Evolutionary conservation across 2,888 invertebrate genomes (phyloP).

Genomic region (Unio pictorum): DNA sequence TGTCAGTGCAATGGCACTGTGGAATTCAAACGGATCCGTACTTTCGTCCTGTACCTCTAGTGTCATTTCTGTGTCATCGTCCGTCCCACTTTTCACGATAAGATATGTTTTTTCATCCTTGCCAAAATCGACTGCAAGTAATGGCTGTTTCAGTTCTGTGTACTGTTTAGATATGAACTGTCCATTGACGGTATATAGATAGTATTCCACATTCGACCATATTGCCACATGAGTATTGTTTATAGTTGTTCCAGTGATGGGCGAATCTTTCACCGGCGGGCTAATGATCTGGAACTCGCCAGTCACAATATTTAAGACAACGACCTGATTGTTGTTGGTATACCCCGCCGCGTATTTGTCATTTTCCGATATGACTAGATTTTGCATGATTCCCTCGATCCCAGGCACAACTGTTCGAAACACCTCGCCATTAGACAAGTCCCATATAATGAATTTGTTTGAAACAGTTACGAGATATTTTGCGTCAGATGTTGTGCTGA

Average conservation of each 20-base stretch:
- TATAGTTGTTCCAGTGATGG: slow-evolving; percentile 62
- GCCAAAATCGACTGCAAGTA: slow-evolving; percentile 50
- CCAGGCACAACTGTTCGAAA: slow-evolving; percentile 90
- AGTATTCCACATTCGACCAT: slow-evolving; percentile 65
- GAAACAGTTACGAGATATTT: slow-evolving; percentile 92
- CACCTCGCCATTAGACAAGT: slow-evolving; percentile 94
- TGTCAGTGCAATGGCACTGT: slow-evolving; percentile 67
- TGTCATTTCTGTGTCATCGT: slow-evolving; percentile 62
- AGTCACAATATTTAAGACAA: slow-evolving; percentile 92
- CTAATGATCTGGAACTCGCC: slow-evolving; percentile 92
- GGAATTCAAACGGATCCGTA: slow-evolving; percentile 67
- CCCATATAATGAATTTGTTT: slow-evolving; percentile 95
- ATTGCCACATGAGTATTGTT: slow-evolving; percentile 62
- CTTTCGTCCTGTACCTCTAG: slow-evolving; percentile 61
- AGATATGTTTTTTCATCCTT: slow-evolving; percentile 46
- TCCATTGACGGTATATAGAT: slow-evolving; percentile 54
- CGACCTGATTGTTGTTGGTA: slow-evolving; percentile 95
- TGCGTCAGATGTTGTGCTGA: slow-evolving; percentile 67
- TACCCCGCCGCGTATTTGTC: slow-evolving; percentile 96
- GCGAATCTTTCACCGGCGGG: slow-evolving; percentile 81
- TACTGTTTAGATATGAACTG: slow-evolving; percentile 46
- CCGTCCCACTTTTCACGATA: slow-evolving; percentile 59
- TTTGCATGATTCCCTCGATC: slow-evolving; percentile 93
- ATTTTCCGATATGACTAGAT: slow-evolving; percentile 91
- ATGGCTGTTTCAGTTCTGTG: slow-evolving; percentile 57